Base-by-base conservation (phyloP, 1,140 invertebrate species). In the Leucophenga varia region DNA sequence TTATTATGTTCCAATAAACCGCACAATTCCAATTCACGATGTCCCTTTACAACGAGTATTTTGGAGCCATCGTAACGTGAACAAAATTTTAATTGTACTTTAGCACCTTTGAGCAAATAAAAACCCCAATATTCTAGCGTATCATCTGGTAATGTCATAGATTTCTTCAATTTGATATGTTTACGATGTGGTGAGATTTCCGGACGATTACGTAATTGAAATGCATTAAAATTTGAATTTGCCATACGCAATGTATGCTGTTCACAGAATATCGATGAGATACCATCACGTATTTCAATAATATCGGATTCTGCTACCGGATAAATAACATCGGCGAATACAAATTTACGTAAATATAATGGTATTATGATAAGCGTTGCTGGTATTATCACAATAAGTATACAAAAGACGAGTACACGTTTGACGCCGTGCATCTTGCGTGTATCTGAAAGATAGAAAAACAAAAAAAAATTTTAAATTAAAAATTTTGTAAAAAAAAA, bases 121-220 rank as follows among this genome's bases (percentile, higher is more conserved):
- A 93, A 93, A 17, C 90, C 89, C 89, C 89, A 93, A 75, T 92
- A 93, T 72, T 92, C 89, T 25, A 92, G 77, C 17, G 88, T 89
- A 61, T 93, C 90, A 76, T 92, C 90, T 1, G 88, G 87, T 52
- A 93, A 74, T 8, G 76, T 82, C 85, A 93, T 89, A 34, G 87
- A 88, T 64, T 91, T 90, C 60, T 85, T 86, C 59, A 92, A 77
- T 50, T 83, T 78, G 55, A 91, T 85, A 63, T 88, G 87, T 75
- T 89, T 90, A 28, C 81, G 81, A 50, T 82, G 83, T 6, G 80
- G 78, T 16, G 86, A 84, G 21, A 86, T 77, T 76, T 84, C 79
- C 13, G 89, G 89, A 54, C 76, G 80, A 7, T 84, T 81, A 45
- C 79, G 75, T 69, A 91, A 78, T 79, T 91, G 86, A 76, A 90